phyloP scores from a whole-genome alignment of 1,140 invertebrate genomes.

The Sipha flava region DNA sequence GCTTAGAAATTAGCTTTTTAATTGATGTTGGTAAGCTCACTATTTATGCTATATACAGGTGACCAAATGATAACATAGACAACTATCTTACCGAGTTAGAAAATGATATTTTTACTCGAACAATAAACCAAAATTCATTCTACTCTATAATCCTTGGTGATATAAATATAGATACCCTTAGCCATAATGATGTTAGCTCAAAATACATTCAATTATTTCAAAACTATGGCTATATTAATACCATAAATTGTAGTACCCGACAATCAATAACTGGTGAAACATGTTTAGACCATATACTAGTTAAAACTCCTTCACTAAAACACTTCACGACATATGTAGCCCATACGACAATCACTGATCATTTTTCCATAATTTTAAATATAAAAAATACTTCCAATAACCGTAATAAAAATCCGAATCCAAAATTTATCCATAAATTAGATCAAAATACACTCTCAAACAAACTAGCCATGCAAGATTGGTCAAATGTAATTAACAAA shows the following conservation, averaged over 20 bases:
- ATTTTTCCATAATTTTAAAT: background rate
- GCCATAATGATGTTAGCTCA: background rate
- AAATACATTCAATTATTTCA: background rate
- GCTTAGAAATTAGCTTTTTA: too few relatives aligned
- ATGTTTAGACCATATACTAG: background rate
- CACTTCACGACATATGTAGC: background rate
- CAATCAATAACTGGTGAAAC: background rate
- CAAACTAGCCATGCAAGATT: background rate
- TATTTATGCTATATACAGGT: background rate
- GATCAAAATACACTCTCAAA: background rate
- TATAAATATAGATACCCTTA: background rate
- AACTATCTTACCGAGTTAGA: background rate
- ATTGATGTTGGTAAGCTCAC: background rate
- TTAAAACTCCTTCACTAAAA: background rate
- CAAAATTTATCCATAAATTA: background rate
- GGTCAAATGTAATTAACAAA: background rate
- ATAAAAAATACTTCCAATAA: background rate
- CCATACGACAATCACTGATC: background rate
- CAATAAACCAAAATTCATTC: background rate
- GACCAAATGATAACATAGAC: background rate
- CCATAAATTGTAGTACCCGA: background rate
- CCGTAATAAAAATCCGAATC: background rate
- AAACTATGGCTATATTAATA: background rate
- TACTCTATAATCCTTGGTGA: background rate
- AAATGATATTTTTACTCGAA: background rate